Evolutionary conservation across 64 coral and sea anemone species (phyloP).

Genomic region (Actinia tenebrosa): DNA sequence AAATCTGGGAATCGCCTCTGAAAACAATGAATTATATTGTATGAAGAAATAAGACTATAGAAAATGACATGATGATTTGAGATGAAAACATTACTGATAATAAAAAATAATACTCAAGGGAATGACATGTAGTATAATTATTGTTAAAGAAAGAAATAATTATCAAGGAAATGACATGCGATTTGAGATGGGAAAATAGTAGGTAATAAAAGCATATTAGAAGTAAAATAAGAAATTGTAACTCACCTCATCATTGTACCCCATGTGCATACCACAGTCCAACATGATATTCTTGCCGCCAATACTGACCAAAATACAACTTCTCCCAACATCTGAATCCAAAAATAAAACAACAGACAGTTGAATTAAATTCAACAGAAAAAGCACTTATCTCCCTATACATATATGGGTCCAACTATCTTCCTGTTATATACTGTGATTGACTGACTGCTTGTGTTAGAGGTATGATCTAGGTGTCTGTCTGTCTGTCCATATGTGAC

Average conservation of each 20-base stretch:
- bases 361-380: background rate
- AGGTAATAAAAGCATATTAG: background rate
- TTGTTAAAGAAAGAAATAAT: no score
- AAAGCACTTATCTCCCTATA: background rate
- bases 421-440: background rate
- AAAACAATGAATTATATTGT: conserved; percentile 13
- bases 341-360: background rate
- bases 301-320: conserved; percentile 93
- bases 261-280: conserved; percentile 99
- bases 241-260: conserved; percentile 97
- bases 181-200: background rate
- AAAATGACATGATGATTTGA: no score
- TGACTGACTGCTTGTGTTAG: background rate
- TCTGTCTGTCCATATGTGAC: background rate
- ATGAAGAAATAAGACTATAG: no score
- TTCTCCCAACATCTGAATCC: conserved; percentile 85
- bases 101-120: no score
- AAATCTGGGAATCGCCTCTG: conserved; percentile 97
- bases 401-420: no score
- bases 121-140: background rate
- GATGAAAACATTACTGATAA: no score
- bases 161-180: no score
- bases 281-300: conserved; percentile 97
- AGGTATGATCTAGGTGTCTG: background rate
- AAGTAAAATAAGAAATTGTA: background rate